Conservation (phyloP, 1,140 invertebrate genomes). For the Caenorhabditis inopinata region DNA sequence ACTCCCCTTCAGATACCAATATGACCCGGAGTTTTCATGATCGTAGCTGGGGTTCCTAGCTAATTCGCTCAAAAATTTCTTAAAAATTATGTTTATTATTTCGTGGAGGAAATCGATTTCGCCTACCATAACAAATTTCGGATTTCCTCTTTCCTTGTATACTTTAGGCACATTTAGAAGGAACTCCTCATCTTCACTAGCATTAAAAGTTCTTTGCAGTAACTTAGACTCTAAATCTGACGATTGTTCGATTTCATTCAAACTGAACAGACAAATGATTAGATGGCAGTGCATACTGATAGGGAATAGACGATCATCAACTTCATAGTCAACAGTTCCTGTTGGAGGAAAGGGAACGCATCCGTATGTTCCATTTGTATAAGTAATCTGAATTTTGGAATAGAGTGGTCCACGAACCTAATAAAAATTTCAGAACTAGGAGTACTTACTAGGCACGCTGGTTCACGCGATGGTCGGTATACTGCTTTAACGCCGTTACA, state of each 20-base stretch:
- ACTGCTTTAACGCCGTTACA: slow-evolving; percentile 46
- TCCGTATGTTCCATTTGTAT: slow-evolving; percentile 47
- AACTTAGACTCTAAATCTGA: background rate
- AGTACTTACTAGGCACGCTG: background rate
- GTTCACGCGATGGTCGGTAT: slow-evolving; percentile 25
- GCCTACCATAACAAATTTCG: slow-evolving; percentile 37
- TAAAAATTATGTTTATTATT: background rate
- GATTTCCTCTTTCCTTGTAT: slow-evolving; percentile 35
- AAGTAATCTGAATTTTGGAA: background rate
- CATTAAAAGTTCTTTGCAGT: background rate
- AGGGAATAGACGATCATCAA: slow-evolving; percentile 45
- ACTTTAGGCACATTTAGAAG: slow-evolving; percentile 46
- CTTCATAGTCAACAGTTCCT: slow-evolving; percentile 24
- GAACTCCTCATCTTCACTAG: slow-evolving; percentile 37
- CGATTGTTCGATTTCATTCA: background rate
- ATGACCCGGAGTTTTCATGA: background rate
- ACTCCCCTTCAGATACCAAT: background rate
- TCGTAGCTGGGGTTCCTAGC: background rate
- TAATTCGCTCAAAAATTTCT: background rate
- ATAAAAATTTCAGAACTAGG: slow-evolving; percentile 44
- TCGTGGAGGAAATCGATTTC: background rate
- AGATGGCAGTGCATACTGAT: slow-evolving; percentile 47
- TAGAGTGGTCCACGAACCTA: too few relatives aligned
- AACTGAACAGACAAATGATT: background rate
- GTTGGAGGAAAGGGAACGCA: slow-evolving; percentile 53